Percentiles rank a stretch among this genome's conserved stretches.
Conservation (phyloP, 2,113 vertebrate species). For the Chunga burmeisteri region DNA sequence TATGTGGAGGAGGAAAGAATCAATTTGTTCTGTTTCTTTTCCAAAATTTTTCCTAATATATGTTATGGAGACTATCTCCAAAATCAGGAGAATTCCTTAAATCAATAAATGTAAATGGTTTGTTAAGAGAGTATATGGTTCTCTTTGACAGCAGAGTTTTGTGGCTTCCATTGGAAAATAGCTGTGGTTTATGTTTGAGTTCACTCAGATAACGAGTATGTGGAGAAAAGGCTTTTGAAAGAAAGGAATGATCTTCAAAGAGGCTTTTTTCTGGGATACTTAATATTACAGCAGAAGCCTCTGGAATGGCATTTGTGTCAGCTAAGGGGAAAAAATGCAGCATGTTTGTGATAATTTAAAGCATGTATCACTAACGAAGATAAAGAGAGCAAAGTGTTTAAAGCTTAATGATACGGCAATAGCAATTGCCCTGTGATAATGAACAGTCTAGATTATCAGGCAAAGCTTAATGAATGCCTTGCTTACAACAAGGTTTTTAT, state of each 20-base stretch:
- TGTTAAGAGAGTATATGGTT: constrained; percentile 16
- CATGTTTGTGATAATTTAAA: constrained; percentile 30
- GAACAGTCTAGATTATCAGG: constrained; percentile 64
- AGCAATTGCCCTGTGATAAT: constrained; percentile 67
- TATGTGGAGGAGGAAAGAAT: neutral
- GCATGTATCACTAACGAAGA: constrained; percentile 36
- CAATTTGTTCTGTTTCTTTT: constrained; percentile 19
- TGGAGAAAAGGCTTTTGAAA: constrained; percentile 55
- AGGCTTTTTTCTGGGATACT: neutral
- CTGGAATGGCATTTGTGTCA: constrained; percentile 49
- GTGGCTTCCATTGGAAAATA: neutral
- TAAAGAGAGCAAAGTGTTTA: constrained; percentile 66
- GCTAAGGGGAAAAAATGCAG: constrained; percentile 11
- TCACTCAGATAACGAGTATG: constrained; percentile 28
- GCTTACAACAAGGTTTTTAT: constrained; percentile 69
- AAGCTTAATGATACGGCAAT: constrained; percentile 56
- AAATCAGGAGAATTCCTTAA: constrained; percentile 40
- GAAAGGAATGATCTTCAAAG: constrained; percentile 10
- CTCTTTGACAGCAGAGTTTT: neutral
- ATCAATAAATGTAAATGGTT: constrained; percentile 12
- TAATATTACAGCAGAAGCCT: constrained; percentile 6
- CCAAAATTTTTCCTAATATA: neutral
- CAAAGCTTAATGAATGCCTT: constrained; percentile 68
- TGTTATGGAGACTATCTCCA: neutral
- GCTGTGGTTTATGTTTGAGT: constrained; percentile 34